Evolutionary conservation across 2,113 vertebrate genomes (phyloP), one percentile per base, ranked within the genome.

Genomic region (Eudyptes chrysolophus): DNA sequence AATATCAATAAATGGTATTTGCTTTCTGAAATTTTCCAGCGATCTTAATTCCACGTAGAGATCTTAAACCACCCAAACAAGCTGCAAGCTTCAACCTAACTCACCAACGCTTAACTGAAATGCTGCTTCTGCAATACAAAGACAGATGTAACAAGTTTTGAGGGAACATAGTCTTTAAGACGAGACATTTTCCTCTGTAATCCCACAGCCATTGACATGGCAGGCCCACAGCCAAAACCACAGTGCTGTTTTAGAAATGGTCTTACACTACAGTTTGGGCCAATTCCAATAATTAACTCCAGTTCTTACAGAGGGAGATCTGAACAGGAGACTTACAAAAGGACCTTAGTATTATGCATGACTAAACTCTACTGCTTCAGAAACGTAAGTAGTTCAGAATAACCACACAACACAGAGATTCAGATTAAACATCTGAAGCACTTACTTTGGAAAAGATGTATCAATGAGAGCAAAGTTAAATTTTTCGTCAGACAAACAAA

Each of bases 181-280:
- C 11, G 15, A 78, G 44, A 21, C 4, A 3, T 54, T 52, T 27
- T 83, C 13, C 48, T 57, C 29, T 60, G n/a, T 21, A 80, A 52
- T 76, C 25, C 21, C 54, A 77, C 0, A 7, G n/a, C n/a, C 42
- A 40, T 3, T 51, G 60, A 64, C n/a, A 75, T 0, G 0, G 46
- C 51, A 83, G 80, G 17, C 29, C 46, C 34, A 61, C 32, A 57
- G 58, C 32, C 62, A 64, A 76, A 94, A n/a, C 22, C 44, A 79
- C 48, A 55, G 21, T 1, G 9, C 30, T 60, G 29, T 40, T 86
- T 48, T 19, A 77, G 58, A 92, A 89, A 22, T 22, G 7, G 40
- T 30, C 36, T 51, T 36, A 55, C 24, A 24, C 13, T 52, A 29
- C 12, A 58, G 57, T 38, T 61, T 16, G 2, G 44, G n/a, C 62